Base-by-base conservation (phyloP, 2,888 invertebrate species). In the Drosophila paucipuncta region DNA sequence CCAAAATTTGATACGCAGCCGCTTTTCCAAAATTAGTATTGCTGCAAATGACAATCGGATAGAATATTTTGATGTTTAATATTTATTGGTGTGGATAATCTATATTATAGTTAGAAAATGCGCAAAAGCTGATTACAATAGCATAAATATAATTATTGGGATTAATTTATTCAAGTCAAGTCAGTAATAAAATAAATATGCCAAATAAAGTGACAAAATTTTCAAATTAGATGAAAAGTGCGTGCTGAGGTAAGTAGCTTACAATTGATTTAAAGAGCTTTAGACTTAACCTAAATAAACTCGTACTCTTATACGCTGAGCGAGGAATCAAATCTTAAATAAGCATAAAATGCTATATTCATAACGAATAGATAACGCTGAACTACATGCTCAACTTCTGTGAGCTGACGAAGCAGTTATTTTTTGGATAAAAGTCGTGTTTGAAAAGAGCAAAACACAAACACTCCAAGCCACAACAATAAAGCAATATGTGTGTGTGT, bases 371-470 rank as follows among this genome's bases (percentile, higher is more conserved):
- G 64, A 70, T 60, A 60, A 30, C 63, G 31, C 25, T 22, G 13
- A 16, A 3, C 25, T 30, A 37, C 7, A 13, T 57, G 54, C 33
- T 18, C n/a, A 13, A 35, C 16, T 47, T 49, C 37, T 9, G n/a
- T 50, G 39, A 73, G 47, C 39, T 22, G 71, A 37, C 57, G 68
- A 50, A 63, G 58, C 54, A 59, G 39, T 66, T 47, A 22, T 59
- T 62, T 73, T 50, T 61, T 49, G 57, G 60, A 39, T 52, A 33
- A 65, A 62, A 55, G 39, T 65, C 43, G 60, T 39, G 37, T 43
- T 77, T 47, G 10, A 50, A 73, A 76, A 68, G 58, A 59, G 49
- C 69, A 68, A 49, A 33, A 22, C n/a, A 52, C 55, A 43, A 16
- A 61, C 43, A 63, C 53, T n/a, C 13, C 54, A 37, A 66, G 49